These are phyloP conservation scores for Tenodera sinensis DNA, from an alignment of 2,888 invertebrate genomes.

Conservation along the genomic window DNA sequence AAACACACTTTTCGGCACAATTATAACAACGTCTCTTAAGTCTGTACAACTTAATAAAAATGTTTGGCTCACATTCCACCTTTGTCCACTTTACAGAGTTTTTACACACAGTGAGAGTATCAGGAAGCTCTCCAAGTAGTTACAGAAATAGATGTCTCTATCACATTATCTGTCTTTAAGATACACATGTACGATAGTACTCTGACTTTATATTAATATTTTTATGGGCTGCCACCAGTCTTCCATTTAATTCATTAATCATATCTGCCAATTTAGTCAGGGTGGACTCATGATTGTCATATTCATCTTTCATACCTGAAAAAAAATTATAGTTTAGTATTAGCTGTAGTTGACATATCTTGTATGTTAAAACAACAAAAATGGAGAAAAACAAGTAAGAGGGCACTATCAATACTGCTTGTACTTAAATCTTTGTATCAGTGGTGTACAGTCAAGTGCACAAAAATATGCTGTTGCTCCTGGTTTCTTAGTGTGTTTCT, in stretches of 20 bases:
- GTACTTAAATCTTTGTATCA: too few relatives aligned
- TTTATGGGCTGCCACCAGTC: slow-evolving; percentile 59
- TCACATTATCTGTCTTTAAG: slow-evolving; percentile 7
- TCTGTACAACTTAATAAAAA: neutral
- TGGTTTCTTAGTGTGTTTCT: too few relatives aligned
- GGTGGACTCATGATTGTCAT: slow-evolving; percentile 60
- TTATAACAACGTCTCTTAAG: neutral
- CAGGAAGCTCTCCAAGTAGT: neutral
- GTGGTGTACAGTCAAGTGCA: too few relatives aligned
- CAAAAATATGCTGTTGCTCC: too few relatives aligned
- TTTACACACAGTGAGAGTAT: neutral
- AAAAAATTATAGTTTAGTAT: slow-evolving; percentile 29
- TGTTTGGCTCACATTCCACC: neutral
- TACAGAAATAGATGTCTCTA: neutral
- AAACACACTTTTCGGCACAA: neutral
- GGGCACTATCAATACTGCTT: neutral
- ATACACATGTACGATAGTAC: slow-evolving; percentile 57
- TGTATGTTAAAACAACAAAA: neutral
- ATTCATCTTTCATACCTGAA: slow-evolving; percentile 61
- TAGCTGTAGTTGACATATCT: neutral
- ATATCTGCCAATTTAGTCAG: slow-evolving; percentile 56
- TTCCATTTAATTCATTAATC: slow-evolving; percentile 57
- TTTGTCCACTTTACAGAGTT: neutral
- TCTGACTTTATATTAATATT: slow-evolving; percentile 59
- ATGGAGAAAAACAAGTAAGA: neutral